Base-by-base conservation (phyloP, 2,888 invertebrate genomes). In the Drosophila melanocephala region DNA sequence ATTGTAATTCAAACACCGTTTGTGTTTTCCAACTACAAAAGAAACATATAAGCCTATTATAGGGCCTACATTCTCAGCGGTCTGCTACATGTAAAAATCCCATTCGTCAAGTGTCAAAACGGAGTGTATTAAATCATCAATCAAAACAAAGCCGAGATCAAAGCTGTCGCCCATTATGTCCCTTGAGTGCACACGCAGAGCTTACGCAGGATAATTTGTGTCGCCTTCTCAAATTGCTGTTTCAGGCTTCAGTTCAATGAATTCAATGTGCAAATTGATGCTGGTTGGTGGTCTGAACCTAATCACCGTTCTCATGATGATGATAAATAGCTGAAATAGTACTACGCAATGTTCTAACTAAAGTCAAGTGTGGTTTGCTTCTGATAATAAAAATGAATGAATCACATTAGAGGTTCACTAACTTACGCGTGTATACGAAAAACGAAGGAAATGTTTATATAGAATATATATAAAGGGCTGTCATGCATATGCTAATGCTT, bases 111-210 rank as follows among this genome's bases (percentile, higher is more conserved):
- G 82, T 81, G 86, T 72, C 88, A 79, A 73, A 77, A 70, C 65
- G 37, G 56, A 30, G 60, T 42, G 52, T 56, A 63, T 47, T 47
- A 16, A 32, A 75, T 78, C 77, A 86, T 88, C 89, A 86, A 89
- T 86, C 85, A 86, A 84, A 86, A 79, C 62, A 77, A 72, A 72
- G 53, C 52, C 37, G 69, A 79, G 72, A 72, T 76, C 81, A 80
- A 81, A 75, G 67, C 70, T 33, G 50, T 47, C 32, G 12, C 22
- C 35, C 32, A 26, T 68, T 66, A 60, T 64, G 58, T 56, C 78
- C 72, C 67, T 75, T 58, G 66, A 75, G 66, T 52, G 53, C 57
- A 62, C 68, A 68, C 62, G 61, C 51, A 32, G 44, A 33, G 5
- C 39, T 26, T 12, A n/a, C 14, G 30, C 39, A 72, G 77, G 77